Percentiles rank a stretch among this genome's conserved stretches.
Evolutionary conservation across 2,797 vertebrate species (phyloP).

Genomic region (Hybognathus amarus): DNA sequence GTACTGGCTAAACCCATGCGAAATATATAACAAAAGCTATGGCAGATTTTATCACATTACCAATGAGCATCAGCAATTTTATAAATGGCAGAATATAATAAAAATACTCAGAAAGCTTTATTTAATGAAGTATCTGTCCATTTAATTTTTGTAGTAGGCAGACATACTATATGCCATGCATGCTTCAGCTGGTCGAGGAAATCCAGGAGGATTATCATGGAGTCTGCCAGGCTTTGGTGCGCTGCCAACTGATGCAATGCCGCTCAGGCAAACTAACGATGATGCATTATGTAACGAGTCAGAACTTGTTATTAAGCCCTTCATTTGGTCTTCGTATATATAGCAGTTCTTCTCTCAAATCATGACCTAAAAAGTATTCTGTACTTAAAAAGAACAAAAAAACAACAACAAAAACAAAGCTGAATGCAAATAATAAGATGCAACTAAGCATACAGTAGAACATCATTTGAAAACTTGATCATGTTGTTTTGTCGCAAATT

Average conservation of each 20-base stretch:
- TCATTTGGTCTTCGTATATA: not conserved
- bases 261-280: constrained; percentile 14
- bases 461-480: not conserved
- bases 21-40: not conserved
- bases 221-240: constrained; percentile 16
- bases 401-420: not conserved
- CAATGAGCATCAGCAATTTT: constrained; percentile 2
- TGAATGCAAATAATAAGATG: not conserved
- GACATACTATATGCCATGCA: not conserved
- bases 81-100: not conserved
- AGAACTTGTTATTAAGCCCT: constrained; percentile 10
- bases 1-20: not conserved
- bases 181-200: constrained; percentile 37
- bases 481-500: not conserved
- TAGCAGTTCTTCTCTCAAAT: not conserved
- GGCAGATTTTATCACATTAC: not conserved
- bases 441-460: not conserved
- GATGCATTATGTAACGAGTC: constrained; percentile 33
- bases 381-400: no score
- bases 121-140: not conserved
- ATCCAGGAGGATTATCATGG: constrained; percentile 50
- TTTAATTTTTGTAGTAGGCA: not conserved
- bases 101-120: not conserved
- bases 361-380: constrained; percentile 5
- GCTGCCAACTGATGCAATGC: constrained; percentile 8